Evolutionary conservation across 2,888 invertebrate species (phyloP), one percentile per base, ranked within the genome.

Genomic region (Cephus nigrinus): DNA sequence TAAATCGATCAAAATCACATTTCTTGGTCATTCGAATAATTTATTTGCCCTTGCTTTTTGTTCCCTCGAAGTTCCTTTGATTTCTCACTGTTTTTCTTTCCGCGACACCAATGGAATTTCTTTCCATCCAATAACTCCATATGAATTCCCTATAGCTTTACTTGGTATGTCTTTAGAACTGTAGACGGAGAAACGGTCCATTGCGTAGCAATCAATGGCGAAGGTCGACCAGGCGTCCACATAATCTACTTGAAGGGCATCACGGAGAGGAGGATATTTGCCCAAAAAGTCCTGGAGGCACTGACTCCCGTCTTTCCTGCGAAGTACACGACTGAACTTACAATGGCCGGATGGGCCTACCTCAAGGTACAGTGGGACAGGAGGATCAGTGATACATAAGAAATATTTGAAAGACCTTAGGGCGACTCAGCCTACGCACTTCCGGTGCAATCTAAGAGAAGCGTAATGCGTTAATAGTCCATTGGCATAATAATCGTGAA

Each of bases 261-360:
- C 69, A 89, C 91, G n/a, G 92, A 92, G 80, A 86, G 93, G 87
- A 86, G 93, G 76, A 89, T 94, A 79, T 97, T 97, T 97, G 95
- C 96, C 91, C 96, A 96, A 88, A 95, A 95, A 88, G 93, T 97
- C 33, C 93, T 96, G 1, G 96, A 97, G 89, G 94, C 95, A 84
- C 91, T 96, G 32, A 96, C 96, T 0, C 92, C 93, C 36, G 93
- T 93, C n/a, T 94, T 95, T 88, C 94, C 95, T 1, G 91, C 94
- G 0, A 95, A 94, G 86, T 94, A 95, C 80, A 94, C 95, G 0
- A 93, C 95, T 1, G 95, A 96, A 88, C 95, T 94, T 85, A 95
- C 94, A 30, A 92, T 96, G 87, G 95, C 95, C 83, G 97, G 97
- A 34, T 97, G 97, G 96, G 96, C 96, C 84, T 97, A 95, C 89